These are phyloP conservation scores for Graptemys geographica DNA, from an alignment of 2,797 vertebrate species.

Conservation along the genomic window DNA sequence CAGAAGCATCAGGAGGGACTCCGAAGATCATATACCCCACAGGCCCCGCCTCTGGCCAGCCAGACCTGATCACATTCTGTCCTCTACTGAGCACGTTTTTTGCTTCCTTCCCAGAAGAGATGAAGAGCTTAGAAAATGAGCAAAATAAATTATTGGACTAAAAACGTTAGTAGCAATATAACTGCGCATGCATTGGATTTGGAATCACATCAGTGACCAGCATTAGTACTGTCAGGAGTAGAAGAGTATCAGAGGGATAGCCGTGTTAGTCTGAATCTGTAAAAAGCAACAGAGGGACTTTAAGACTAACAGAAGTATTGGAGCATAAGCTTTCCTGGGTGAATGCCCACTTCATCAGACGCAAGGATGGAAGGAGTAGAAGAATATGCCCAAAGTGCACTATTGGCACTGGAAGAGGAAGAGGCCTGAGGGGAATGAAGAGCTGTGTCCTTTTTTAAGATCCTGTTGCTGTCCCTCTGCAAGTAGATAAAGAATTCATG, in stretches of 20 bases:
- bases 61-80: neutral
- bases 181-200: neutral
- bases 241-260: neutral
- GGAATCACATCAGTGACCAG: neutral
- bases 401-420: neutral
- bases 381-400: neutral
- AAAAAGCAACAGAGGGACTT: too few relatives aligned
- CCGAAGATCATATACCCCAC: neutral
- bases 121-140: neutral
- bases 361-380: neutral
- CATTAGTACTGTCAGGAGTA: neutral
- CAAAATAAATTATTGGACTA: neutral
- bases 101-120: too few relatives aligned
- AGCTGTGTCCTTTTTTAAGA: neutral
- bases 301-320: too few relatives aligned
- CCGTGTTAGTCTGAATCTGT: too few relatives aligned
- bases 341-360: too few relatives aligned
- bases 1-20: neutral
- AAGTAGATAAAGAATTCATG: neutral
- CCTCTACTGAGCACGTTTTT: neutral
- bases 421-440: neutral
- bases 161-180: neutral
- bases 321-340: too few relatives aligned
- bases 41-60: neutral
- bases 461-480: neutral